Conservation (phyloP, 1,140 invertebrate genomes). For the Pteromalus puparum region DNA sequence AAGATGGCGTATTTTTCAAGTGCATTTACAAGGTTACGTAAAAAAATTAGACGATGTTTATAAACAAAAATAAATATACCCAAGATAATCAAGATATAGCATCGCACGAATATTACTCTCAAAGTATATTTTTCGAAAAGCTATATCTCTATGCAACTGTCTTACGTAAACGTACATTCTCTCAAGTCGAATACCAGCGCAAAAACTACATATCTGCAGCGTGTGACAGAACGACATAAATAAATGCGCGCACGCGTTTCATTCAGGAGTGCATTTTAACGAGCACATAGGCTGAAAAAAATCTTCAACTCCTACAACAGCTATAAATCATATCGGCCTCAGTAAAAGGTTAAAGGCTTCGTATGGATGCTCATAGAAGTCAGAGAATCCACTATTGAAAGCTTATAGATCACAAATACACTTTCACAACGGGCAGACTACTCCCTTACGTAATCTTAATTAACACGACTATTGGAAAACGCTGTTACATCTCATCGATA, state of each 20-base stretch:
- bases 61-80: background rate
- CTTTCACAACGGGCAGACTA: background rate
- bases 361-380: background rate
- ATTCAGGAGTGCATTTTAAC: background rate
- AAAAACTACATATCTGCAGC: background rate
- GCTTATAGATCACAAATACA: background rate
- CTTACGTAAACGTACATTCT: background rate
- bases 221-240: background rate
- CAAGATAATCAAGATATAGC: too few relatives aligned
- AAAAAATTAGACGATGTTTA: background rate
- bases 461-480: background rate
- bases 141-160: background rate
- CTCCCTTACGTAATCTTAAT: background rate
- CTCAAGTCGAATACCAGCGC: too few relatives aligned
- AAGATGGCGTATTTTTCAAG: background rate
- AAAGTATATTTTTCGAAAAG: background rate
- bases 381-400: background rate
- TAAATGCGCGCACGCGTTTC: background rate
- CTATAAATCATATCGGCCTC: background rate
- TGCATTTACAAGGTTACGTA: background rate
- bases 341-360: constrained; percentile 1
- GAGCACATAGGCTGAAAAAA: background rate
- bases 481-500: background rate
- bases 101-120: background rate
- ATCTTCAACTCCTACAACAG: background rate